Base-by-base conservation (phyloP, 2,888 invertebrate genomes). In the Agrochola lychnidis region DNA sequence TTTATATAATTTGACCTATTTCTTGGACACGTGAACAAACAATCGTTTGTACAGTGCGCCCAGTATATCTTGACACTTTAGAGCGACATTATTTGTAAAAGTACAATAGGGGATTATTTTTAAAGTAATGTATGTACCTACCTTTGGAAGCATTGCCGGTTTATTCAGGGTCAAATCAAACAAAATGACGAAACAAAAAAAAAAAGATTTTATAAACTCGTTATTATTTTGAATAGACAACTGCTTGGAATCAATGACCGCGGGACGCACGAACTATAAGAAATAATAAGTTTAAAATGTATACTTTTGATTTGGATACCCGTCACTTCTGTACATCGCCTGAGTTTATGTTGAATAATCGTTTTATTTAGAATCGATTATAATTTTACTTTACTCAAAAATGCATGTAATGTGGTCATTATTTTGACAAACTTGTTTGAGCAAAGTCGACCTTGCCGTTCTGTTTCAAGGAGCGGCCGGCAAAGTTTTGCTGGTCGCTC, bases 1-100 rank as follows among this genome's bases (percentile, higher is more conserved):
- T 85, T 79, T 77, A 76, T 69, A 59, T 4, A 64, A 74, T 69
- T 77, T 78, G 70, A 69, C 73, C 82, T 74, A 79, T 76, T 76
- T 78, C 66, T 67, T 51, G 51, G n/a, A 51, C 67, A 76, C 70
- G 66, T 81, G 72, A 51, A 61, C 57, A 66, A 81, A 75, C 74
- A 78, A 22, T 57, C 19, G 14, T 12, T 16, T 25, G n/a, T 25
- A 36, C 51, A 51, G 51, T 25, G n/a, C 2, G 62, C n/a, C 40
- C 36, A 51, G 19, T 57, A n/a, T 10, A n/a, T 7, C 40, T 64
- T 67, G 56, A n/a, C 0, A 71, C 25, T n/a, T 61, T 1, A 12
- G 40, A 14, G 30, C 16, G 25, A 1, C 1, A 19, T 0, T 59
- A 48, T 42, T 59, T 76, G 30, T 22, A 40, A 36, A 19, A 16